phyloP scores from a whole-genome alignment of 2,113 vertebrate genomes.

The Carlito syrichta region DNA sequence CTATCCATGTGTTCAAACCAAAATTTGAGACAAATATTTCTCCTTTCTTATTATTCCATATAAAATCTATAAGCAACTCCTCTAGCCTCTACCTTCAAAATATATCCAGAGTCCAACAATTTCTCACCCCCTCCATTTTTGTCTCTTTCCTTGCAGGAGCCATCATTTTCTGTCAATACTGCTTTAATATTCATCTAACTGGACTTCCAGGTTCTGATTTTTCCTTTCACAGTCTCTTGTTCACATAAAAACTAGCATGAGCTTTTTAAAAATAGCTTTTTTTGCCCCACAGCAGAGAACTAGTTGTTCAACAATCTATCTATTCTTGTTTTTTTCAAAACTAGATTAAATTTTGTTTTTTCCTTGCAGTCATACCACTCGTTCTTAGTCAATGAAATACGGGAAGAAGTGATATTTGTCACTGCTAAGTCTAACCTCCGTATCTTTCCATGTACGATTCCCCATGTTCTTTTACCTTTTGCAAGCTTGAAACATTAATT shows the following conservation, averaged over 20 bases:
- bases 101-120: not conserved
- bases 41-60: not conserved
- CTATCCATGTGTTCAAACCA: not conserved
- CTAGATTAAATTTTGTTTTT: not conserved
- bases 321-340: not conserved
- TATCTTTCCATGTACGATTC: not conserved
- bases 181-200: not conserved
- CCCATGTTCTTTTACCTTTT: not conserved
- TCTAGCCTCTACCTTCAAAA: not conserved
- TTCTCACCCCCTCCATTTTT: not conserved
- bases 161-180: not conserved
- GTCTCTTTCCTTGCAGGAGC: not conserved
- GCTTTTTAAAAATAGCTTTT: not conserved
- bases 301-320: not conserved
- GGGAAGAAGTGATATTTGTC: not conserved
- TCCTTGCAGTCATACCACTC: not conserved
- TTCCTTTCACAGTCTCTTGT: not conserved
- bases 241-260: not conserved
- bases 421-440: no score
- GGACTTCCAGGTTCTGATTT: not conserved
- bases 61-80: not conserved
- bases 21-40: not conserved
- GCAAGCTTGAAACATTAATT: not conserved
- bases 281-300: not conserved
- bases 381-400: not conserved